Conservation (phyloP, 2,797 vertebrate genomes). For the Loris lydekkerianus region DNA sequence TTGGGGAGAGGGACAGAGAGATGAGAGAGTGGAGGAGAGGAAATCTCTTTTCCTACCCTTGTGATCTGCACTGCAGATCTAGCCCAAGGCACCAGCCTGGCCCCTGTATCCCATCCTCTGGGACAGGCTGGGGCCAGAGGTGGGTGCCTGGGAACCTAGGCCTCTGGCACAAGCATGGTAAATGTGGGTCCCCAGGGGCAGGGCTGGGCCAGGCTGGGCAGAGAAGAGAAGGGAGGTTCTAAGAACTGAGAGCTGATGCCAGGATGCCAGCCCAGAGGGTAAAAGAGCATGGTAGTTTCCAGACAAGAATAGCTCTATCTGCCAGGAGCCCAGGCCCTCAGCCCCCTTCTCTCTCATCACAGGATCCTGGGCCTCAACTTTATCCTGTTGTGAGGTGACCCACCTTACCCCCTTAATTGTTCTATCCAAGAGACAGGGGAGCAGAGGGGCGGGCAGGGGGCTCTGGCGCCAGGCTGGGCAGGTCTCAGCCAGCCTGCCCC, state of each 20-base stretch:
- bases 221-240: conserved; percentile 16
- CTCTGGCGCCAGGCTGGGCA: conserved; percentile 79
- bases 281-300: not conserved
- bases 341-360: not conserved
- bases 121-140: conserved; percentile 51
- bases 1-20: not conserved
- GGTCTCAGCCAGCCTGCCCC: conserved; percentile 81
- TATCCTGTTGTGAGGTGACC: not conserved
- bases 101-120: conserved; percentile 16
- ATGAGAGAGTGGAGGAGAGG: not conserved
- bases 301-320: not conserved
- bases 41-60: not conserved
- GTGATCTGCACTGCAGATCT: not conserved
- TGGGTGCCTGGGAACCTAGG: conserved; percentile 53
- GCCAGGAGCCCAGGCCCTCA: not conserved
- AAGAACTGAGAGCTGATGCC: conserved; percentile 59
- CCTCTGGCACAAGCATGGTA: not conserved
- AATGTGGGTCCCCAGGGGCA: conserved; percentile 68
- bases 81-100: not conserved
- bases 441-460: conserved; percentile 62
- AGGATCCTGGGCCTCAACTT: not conserved
- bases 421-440: conserved; percentile 18
- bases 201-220: conserved; percentile 33
- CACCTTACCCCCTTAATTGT: not conserved
- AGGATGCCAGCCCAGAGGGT: conserved; percentile 62